Evolutionary conservation across 2,888 invertebrate genomes (phyloP).

Genomic region (Melieria crassipennis): DNA sequence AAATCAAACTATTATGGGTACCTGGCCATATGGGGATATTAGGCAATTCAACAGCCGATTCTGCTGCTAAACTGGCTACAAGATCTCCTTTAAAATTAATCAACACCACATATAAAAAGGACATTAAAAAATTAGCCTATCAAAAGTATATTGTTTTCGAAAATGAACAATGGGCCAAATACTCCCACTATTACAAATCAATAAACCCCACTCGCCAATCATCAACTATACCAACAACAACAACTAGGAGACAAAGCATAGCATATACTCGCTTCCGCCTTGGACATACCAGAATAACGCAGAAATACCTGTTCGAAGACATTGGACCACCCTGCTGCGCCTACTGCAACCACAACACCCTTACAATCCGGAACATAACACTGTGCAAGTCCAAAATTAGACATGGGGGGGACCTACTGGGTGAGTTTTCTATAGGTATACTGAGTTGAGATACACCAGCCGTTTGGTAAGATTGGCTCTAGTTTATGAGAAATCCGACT

Average conservation of each 20-base stretch:
- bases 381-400: too few relatives aligned
- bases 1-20: constrained; percentile 61
- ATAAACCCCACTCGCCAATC: neutral
- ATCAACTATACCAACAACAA: neutral
- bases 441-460: too few relatives aligned
- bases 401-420: too few relatives aligned
- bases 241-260: neutral
- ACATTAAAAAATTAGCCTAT: neutral
- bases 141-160: neutral
- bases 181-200: constrained; percentile 3
- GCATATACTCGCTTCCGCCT: constrained; percentile 13
- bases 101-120: neutral
- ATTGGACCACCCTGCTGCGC: too few relatives aligned
- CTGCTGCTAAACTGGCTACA: constrained; percentile 11
- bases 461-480: too few relatives aligned
- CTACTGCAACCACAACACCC: too few relatives aligned
- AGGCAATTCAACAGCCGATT: constrained; percentile 5
- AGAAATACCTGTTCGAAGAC: neutral
- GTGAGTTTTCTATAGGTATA: too few relatives aligned
- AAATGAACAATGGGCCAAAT: neutral
- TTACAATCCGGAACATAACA: too few relatives aligned
- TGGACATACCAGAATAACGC: constrained; percentile 19
- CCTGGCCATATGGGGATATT: constrained; percentile 53
- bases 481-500: too few relatives aligned
- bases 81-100: neutral